phyloP scores from a whole-genome alignment of 1,140 invertebrate genomes.

The Archegozetes longisetosus region DNA sequence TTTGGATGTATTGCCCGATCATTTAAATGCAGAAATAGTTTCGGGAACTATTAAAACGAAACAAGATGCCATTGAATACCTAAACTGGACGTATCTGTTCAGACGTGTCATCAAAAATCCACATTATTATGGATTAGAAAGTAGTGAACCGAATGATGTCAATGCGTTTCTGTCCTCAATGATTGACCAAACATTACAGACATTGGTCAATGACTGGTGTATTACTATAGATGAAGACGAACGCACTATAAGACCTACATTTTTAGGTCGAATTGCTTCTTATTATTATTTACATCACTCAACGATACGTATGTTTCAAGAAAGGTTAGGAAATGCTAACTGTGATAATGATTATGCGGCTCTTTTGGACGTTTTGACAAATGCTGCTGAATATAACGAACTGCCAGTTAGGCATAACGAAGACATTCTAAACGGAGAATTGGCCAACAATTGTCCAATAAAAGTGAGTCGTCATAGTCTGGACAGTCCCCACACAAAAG shows the following conservation, averaged over 20 bases:
- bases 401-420: conserved; percentile 97
- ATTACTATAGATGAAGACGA: conserved; percentile 40
- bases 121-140: conserved; percentile 44
- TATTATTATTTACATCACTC: conserved; percentile 93
- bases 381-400: conserved; percentile 77
- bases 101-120: conserved; percentile 83
- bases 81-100: conserved; percentile 98
- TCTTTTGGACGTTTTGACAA: conserved; percentile 60
- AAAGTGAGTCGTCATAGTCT: conserved; percentile 50
- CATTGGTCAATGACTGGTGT: conserved; percentile 57
- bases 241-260: conserved; percentile 50
- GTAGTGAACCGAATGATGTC: conserved; percentile 50
- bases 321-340: conserved; percentile 38
- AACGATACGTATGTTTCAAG: conserved; percentile 67
- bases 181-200: conserved; percentile 55
- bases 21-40: conserved; percentile 91
- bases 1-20: conserved; percentile 76
- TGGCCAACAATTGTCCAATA: conserved; percentile 58
- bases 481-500: conserved; percentile 85
- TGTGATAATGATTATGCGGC: conserved; percentile 47
- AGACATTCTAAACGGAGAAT: conserved; percentile 77
- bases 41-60: conserved; percentile 83
- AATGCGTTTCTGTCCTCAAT: conserved; percentile 43
- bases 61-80: conserved; percentile 87
- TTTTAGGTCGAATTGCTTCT: conserved; percentile 80